A percentile compares a stretch with the other conserved stretches of the same genome.
Conservation (phyloP, 2,888 invertebrate genomes). For the Caenorhabditis sp. region DNA sequence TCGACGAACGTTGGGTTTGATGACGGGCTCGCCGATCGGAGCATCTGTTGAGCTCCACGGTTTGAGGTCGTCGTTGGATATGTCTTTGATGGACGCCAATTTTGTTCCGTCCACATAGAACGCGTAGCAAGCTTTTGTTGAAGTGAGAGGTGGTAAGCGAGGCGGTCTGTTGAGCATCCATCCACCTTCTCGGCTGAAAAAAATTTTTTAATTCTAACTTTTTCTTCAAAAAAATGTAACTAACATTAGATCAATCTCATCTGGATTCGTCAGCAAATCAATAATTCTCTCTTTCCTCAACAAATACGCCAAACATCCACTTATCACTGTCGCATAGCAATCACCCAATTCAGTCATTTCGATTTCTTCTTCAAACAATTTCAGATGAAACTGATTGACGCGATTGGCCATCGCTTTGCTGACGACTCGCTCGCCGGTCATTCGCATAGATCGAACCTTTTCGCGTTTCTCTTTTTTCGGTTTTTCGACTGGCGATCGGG, state of each 20-base stretch:
- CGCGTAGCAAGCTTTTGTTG: slow-evolving; percentile 46
- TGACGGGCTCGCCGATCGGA: slow-evolving; percentile 38
- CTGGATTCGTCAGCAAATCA: slow-evolving; percentile 39
- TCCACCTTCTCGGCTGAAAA: slow-evolving; percentile 46
- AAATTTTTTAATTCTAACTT: not conserved
- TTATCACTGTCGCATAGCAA: slow-evolving; percentile 49
- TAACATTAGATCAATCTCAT: slow-evolving; percentile 38
- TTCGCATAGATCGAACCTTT: slow-evolving; percentile 7
- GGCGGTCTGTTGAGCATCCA: slow-evolving; percentile 50
- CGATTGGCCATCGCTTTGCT: slow-evolving; percentile 42
- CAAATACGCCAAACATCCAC: slow-evolving; percentile 48
- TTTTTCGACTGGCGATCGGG: not conserved
- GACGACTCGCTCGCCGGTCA: slow-evolving; percentile 40
- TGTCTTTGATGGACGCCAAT: slow-evolving; percentile 29
- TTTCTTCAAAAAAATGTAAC: slow-evolving; percentile 1
- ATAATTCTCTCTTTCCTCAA: slow-evolving; percentile 50
- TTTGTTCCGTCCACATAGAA: slow-evolving; percentile 51
- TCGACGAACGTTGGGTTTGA: slow-evolving; percentile 51
- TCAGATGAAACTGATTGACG: slow-evolving; percentile 38
- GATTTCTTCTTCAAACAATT: slow-evolving; percentile 54
- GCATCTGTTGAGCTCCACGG: slow-evolving; percentile 49
- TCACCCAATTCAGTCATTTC: slow-evolving; percentile 47
- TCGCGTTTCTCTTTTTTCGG: not conserved
- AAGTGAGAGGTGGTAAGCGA: slow-evolving; percentile 52
- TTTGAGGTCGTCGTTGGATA: slow-evolving; percentile 49